A percentile compares a stretch with the other conserved stretches of the same genome.
phyloP scores from a whole-genome alignment of 1,140 invertebrate species.

The Drosophila repleta region DNA sequence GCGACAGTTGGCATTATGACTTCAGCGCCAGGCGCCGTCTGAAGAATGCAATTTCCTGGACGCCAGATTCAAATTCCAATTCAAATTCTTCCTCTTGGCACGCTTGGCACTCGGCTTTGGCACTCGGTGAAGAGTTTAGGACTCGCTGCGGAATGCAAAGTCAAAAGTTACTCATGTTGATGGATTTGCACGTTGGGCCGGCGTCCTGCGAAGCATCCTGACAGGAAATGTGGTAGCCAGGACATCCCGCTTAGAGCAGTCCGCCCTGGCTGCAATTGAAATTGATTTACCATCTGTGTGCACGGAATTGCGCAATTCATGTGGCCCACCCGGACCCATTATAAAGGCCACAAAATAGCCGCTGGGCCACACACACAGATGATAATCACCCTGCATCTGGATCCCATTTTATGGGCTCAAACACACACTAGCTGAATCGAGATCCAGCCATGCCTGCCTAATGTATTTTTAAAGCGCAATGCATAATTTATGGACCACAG shows the following conservation, averaged over 20 bases:
- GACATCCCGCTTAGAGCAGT: conserved; percentile 62
- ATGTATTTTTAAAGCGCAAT: conserved; percentile 73
- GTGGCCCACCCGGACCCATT: conserved; percentile 39
- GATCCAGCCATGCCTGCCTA: conserved; percentile 35
- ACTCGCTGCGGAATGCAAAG: background rate
- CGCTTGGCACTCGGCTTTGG: conserved; percentile 28
- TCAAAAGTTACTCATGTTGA: conserved; percentile 58
- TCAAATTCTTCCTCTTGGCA: background rate
- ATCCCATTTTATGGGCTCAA: conserved; percentile 34
- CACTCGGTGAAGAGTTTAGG: conserved; percentile 51
- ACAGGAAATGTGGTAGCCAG: conserved; percentile 71
- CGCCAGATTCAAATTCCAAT: conserved; percentile 29
- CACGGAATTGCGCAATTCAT: conserved; percentile 80
- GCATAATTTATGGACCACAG: conserved; percentile 64
- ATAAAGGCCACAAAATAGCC: conserved; percentile 27
- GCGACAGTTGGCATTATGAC: conserved; percentile 49
- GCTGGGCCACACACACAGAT: conserved; percentile 34
- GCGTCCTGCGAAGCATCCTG: conserved; percentile 33
- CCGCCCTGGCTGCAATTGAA: conserved; percentile 58
- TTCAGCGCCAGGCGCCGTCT: conserved; percentile 11
- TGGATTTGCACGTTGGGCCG: conserved; percentile 56
- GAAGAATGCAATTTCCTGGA: conserved; percentile 75
- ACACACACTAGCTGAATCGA: background rate
- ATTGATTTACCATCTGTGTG: conserved; percentile 77
- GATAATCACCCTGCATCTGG: conserved; percentile 58